phyloP scores from a whole-genome alignment of 2,113 vertebrate species.

The Bubo blakistoni region DNA sequence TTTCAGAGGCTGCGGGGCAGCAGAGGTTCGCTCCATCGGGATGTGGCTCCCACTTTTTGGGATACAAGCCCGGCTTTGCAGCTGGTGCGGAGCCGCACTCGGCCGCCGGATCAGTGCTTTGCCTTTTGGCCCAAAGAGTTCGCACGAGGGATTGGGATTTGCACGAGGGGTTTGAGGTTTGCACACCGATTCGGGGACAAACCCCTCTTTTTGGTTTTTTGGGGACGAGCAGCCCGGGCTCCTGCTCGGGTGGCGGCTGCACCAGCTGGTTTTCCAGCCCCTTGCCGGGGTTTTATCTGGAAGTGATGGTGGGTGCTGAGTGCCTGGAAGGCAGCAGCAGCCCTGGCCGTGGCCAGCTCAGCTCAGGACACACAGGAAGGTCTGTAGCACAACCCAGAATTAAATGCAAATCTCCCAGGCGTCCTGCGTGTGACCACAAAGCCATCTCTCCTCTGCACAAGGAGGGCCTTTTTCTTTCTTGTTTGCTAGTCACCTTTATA shows the following conservation, averaged over 20 bases:
- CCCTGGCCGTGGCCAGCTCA: not conserved
- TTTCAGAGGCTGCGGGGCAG: not conserved
- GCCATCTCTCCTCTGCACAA: not conserved
- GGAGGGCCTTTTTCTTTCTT: not conserved
- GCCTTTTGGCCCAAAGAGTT: not conserved
- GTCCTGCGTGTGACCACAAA: not conserved
- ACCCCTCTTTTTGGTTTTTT: not conserved
- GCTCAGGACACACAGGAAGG: not conserved
- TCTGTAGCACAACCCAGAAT: not conserved
- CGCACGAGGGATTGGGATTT: not conserved
- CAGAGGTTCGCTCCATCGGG: not conserved
- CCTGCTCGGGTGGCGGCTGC: rapidly evolving
- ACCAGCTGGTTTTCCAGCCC: not conserved
- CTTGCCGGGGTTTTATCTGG: not conserved
- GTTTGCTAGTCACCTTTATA: not conserved
- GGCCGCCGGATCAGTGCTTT: rapidly evolving
- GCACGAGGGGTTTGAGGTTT: not conserved
- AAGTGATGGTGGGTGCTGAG: not conserved
- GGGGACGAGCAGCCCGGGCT: not conserved
- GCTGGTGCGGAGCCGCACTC: rapidly evolving
- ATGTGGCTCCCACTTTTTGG: not conserved
- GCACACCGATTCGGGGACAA: rapidly evolving
- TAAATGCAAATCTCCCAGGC: not conserved
- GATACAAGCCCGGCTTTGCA: not conserved
- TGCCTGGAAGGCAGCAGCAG: not conserved